Percentiles rank a stretch among this genome's conserved stretches.
Conservation (phyloP, 2,113 vertebrate genomes). For the Psophia crepitans region DNA sequence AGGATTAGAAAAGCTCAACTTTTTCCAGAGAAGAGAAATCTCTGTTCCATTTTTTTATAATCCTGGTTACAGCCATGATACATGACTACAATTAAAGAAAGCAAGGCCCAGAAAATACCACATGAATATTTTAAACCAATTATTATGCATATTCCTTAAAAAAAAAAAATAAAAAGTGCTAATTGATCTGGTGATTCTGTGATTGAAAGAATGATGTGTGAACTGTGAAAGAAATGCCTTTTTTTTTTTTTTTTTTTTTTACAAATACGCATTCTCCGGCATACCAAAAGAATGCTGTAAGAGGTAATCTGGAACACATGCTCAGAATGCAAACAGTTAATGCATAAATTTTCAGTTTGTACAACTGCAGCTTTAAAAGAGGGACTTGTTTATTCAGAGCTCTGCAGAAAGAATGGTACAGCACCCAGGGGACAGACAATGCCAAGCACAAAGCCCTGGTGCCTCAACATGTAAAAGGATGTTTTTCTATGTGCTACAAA, state of each 20-base stretch:
- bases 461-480: slow-evolving; percentile 86
- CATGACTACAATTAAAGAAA: slow-evolving; percentile 26
- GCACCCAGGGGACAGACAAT: slow-evolving; percentile 86
- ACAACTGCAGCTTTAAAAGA: slow-evolving; percentile 86
- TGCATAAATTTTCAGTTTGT: slow-evolving; percentile 86
- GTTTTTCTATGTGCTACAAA: slow-evolving; percentile 93
- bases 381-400: slow-evolving; percentile 95
- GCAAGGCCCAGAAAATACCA: background rate
- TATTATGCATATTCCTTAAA: slow-evolving; percentile 44
- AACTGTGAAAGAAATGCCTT: slow-evolving; percentile 67
- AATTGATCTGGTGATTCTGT: slow-evolving; percentile 71
- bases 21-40: background rate
- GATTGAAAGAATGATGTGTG: slow-evolving; percentile 70
- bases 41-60: background rate
- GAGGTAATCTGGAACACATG: slow-evolving; percentile 94
- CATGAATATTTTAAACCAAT: slow-evolving; percentile 36
- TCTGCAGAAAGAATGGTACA: slow-evolving; percentile 86
- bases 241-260: slow-evolving; percentile 27
- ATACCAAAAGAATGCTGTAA: slow-evolving; percentile 82
- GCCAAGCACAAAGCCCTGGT: slow-evolving; percentile 83
- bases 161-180: slow-evolving; percentile 58
- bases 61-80: background rate
- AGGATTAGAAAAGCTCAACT: slow-evolving; percentile 34
- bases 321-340: slow-evolving; percentile 92
- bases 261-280: slow-evolving; percentile 70